Percentiles rank a stretch among this genome's conserved stretches.
Conservation (phyloP, 2,113 vertebrate genomes). For the Atrichornis clamosus region DNA sequence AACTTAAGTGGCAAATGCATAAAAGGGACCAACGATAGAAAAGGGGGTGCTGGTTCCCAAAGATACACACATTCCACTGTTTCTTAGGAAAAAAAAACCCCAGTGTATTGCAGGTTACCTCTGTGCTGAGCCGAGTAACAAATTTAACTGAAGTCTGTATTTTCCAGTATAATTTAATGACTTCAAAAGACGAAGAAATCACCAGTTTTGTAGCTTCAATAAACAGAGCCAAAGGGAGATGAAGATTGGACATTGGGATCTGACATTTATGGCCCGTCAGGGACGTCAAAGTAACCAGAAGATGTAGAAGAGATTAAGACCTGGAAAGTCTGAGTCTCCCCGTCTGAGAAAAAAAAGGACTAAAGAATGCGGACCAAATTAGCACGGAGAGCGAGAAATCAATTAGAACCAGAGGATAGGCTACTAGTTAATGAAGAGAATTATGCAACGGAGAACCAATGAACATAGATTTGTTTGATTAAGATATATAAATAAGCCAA, state of each 20-base stretch:
- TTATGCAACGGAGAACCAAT: neutral
- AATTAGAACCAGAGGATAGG: fast-evolving
- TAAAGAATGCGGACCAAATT: neutral
- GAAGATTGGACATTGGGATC: neutral
- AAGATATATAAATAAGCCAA: fast-evolving
- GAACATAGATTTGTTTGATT: neutral
- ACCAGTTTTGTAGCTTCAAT: no score
- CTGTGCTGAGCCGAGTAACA: fast-evolving
- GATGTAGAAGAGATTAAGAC: neutral
- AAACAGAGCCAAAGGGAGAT: neutral
- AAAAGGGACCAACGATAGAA: neutral
- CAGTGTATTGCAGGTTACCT: neutral
- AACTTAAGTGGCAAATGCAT: neutral
- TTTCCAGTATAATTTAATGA: neutral
- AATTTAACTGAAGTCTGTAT: neutral
- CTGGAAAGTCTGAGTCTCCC: neutral
- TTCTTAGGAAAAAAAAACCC: neutral
- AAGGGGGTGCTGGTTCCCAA: neutral
- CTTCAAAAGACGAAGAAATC: neutral
- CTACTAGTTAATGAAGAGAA: neutral
- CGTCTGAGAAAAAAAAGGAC: neutral
- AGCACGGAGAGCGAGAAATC: neutral
- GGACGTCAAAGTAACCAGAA: no score
- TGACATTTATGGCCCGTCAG: neutral
- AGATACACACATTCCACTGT: neutral